Evolutionary conservation across 2,113 vertebrate genomes (phyloP).

Genomic region (Cephalopholis sonnerati): DNA sequence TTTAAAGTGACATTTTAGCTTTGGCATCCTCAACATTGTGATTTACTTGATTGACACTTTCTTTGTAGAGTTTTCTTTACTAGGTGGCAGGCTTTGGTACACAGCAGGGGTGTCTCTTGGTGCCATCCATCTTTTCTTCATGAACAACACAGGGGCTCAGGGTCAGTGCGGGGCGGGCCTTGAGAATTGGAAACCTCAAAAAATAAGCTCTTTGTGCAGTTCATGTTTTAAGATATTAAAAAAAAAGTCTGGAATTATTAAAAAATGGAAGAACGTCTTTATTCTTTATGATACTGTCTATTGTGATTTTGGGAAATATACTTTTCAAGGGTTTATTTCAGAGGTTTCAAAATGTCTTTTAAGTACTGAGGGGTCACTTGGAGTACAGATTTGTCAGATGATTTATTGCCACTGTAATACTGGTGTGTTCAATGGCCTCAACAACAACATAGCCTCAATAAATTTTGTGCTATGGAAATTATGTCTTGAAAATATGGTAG

Average conservation of each 20-base stretch:
- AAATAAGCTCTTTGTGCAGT: neutral
- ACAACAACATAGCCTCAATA: neutral
- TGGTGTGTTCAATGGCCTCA: neutral
- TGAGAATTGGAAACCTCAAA: neutral
- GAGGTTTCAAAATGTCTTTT: neutral
- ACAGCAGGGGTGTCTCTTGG: neutral
- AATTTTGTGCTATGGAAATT: neutral
- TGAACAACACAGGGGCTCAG: neutral
- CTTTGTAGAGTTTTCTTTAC: neutral
- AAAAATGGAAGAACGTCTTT: neutral
- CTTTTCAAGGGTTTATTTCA: neutral
- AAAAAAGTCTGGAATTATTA: neutral
- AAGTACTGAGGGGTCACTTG: neutral
- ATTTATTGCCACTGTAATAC: neutral
- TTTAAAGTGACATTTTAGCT: neutral
- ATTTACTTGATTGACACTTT: neutral
- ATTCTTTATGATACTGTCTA: neutral
- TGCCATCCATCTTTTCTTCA: constrained; percentile 1
- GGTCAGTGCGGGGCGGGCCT: neutral
- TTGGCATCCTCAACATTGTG: neutral
- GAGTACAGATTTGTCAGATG: neutral
- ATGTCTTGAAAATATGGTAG: neutral
- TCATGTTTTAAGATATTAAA: neutral
- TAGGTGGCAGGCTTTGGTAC: neutral
- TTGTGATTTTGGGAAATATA: neutral